Percentiles rank a stretch among this genome's conserved stretches.
These are phyloP conservation scores for Melikaiella ostensackeni DNA, from an alignment of 2,888 invertebrate species.

Conservation along the genomic window DNA sequence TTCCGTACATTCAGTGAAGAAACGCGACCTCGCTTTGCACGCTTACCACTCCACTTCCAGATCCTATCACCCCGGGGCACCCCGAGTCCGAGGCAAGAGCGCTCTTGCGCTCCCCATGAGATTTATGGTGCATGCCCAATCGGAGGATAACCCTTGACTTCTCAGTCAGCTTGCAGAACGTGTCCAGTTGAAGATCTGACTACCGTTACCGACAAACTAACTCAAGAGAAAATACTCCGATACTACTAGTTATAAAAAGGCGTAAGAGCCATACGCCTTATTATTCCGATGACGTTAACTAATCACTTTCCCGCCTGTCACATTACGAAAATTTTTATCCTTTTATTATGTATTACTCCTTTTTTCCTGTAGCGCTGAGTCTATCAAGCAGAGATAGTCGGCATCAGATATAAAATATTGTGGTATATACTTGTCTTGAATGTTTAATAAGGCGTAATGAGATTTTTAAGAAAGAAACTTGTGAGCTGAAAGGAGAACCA, in stretches of 20 bases:
- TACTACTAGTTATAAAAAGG: conserved; percentile 41
- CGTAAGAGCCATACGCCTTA: conserved; percentile 49
- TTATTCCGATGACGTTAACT: conserved; percentile 57
- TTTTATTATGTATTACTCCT: neutral
- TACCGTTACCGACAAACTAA: conserved; percentile 45
- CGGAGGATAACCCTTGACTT: conserved; percentile 70
- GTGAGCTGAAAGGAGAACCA: neutral
- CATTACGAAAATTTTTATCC: conserved; percentile 42
- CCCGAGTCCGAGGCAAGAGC: conserved; percentile 58
- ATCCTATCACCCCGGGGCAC: conserved; percentile 62
- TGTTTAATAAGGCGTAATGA: neutral
- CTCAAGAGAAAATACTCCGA: neutral
- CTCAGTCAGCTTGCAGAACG: conserved; percentile 64
- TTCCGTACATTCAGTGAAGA: conserved; percentile 52
- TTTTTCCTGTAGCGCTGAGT: neutral
- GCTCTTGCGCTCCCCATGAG: conserved; percentile 65
- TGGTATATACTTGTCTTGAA: conserved; percentile 1
- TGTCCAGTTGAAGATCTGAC: conserved; percentile 53
- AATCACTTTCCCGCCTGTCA: conserved; percentile 52
- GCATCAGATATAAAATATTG: conserved; percentile 6
- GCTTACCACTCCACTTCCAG: conserved; percentile 60
- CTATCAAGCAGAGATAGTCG: neutral
- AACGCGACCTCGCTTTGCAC: conserved; percentile 56
- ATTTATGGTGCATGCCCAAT: conserved; percentile 73
- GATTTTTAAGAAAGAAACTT: neutral